Evolutionary conservation across 53 echinoderm and acorn worm genomes (phyloP).

Genomic region (Echinometra lucunter): DNA sequence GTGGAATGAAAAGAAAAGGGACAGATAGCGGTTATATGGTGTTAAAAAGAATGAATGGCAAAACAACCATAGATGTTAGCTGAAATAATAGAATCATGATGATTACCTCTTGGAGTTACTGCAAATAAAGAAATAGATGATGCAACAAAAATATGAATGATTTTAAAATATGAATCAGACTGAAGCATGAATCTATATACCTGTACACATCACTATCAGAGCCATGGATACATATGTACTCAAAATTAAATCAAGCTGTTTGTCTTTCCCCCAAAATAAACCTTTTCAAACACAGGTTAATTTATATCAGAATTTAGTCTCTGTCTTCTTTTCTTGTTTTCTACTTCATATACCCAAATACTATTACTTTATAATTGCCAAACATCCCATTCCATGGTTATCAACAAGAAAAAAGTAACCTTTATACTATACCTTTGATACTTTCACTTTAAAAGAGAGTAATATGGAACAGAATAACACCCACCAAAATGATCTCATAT

Average conservation of each 20-base stretch:
- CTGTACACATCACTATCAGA: background rate
- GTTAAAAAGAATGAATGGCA: background rate
- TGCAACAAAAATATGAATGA: slow-evolving; percentile 47
- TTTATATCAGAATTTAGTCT: background rate
- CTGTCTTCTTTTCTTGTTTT: background rate
- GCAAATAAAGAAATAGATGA: slow-evolving; percentile 70
- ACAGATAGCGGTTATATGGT: background rate
- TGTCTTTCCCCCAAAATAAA: background rate
- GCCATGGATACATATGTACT: background rate
- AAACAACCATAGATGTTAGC: background rate
- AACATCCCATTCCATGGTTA: background rate
- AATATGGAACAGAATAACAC: no score
- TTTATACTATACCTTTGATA: no score
- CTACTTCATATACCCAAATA: background rate
- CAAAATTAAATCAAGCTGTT: background rate
- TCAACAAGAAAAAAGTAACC: no score
- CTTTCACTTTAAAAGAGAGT: no score
- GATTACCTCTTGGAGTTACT: slow-evolving; percentile 83
- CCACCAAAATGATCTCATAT: no score
- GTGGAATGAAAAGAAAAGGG: background rate
- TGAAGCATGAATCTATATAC: background rate
- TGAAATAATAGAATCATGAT: slow-evolving; percentile 28
- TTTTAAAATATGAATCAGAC: background rate
- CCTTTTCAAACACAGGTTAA: background rate
- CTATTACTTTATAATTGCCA: no score